Conservation (phyloP, 2,888 invertebrate genomes). For the Drosophila quinaria region DNA sequence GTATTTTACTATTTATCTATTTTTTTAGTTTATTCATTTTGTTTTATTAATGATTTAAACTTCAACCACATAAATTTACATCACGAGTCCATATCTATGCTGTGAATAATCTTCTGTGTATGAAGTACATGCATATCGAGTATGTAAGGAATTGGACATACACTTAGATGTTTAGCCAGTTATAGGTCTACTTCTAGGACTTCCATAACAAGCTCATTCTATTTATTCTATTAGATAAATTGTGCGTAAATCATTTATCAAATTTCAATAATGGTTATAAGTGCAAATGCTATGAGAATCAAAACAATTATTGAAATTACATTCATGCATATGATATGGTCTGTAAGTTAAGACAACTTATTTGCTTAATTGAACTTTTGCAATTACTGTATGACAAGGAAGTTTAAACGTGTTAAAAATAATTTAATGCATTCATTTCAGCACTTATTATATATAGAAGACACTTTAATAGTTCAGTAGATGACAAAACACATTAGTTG, state of each 20-base stretch:
- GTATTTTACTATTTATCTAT: too few relatives aligned
- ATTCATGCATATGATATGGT: background rate
- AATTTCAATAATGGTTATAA: background rate
- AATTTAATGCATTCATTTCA: background rate
- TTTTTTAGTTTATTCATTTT: too few relatives aligned
- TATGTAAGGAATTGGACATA: background rate
- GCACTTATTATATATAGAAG: background rate
- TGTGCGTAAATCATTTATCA: conserved; percentile 8
- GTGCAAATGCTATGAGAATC: background rate
- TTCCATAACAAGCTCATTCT: background rate
- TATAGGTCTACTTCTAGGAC: background rate
- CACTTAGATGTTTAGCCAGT: background rate
- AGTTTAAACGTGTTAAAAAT: background rate
- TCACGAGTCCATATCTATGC: background rate
- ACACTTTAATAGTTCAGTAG: background rate
- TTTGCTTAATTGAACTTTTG: background rate
- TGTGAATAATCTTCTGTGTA: background rate
- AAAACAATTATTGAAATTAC: background rate
- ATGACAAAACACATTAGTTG: background rate
- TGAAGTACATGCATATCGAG: too few relatives aligned
- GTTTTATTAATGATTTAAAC: too few relatives aligned
- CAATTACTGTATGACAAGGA: background rate
- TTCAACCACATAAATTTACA: too few relatives aligned
- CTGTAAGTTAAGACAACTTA: background rate
- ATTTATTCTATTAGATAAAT: conserved; percentile 10